Conservation (phyloP, 2,888 invertebrate species). For the Parnassius apollo region DNA sequence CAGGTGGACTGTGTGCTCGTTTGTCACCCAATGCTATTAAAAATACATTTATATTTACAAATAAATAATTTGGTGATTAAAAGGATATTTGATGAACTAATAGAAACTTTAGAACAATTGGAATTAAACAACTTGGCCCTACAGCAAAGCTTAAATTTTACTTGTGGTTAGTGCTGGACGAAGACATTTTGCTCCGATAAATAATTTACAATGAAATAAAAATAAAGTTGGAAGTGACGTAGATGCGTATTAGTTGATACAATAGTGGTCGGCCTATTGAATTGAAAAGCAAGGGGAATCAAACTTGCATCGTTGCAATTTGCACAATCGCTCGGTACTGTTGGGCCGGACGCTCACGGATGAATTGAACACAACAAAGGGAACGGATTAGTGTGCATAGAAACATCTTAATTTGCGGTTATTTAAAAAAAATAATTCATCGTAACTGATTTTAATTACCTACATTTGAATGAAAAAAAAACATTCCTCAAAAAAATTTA, state of each 20-base stretch:
- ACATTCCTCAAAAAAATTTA: not conserved
- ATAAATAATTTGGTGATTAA: too few relatives aligned
- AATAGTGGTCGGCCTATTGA: constrained; percentile 18
- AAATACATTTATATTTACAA: too few relatives aligned
- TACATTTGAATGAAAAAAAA: not conserved
- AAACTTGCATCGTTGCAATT: constrained; percentile 21
- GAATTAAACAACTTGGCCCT: not conserved
- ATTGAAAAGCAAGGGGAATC: constrained; percentile 19
- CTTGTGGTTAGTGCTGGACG: constrained; percentile 27
- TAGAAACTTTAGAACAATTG: too few relatives aligned
- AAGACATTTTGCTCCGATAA: constrained; percentile 33
- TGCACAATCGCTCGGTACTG: constrained; percentile 14
- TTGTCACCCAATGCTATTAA: too few relatives aligned
- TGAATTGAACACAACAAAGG: constrained; percentile 4
- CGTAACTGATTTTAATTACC: too few relatives aligned
- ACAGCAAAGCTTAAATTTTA: constrained; percentile 26
- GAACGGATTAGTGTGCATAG: too few relatives aligned
- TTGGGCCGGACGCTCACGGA: constrained; percentile 7
- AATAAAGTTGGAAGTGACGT: constrained; percentile 34
- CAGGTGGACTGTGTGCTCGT: too few relatives aligned
- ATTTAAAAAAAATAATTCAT: too few relatives aligned
- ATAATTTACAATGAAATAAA: constrained; percentile 40
- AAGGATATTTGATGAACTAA: too few relatives aligned
- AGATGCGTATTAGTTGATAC: constrained; percentile 29
- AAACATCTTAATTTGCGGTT: too few relatives aligned